Evolutionary conservation across 64 coral and sea anemone genomes (phyloP).

Genomic region (Anthopleura sola): DNA sequence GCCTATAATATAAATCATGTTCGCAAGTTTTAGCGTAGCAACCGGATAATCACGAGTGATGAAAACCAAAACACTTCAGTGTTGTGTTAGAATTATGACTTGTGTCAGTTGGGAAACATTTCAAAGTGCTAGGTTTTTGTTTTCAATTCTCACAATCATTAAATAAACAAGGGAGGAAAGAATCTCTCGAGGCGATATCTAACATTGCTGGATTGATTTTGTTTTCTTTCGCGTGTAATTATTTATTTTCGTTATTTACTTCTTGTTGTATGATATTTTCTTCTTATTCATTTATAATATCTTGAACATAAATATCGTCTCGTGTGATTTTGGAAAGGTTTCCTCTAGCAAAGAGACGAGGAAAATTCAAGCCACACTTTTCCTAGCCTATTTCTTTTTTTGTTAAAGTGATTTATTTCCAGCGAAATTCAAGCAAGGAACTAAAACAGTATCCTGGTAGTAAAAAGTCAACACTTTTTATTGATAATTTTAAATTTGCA

Average conservation of each 20-base stretch:
- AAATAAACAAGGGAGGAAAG: not conserved
- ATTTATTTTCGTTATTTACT: not conserved
- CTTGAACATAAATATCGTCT: not conserved
- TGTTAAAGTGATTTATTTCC: not conserved
- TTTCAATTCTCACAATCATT: not conserved
- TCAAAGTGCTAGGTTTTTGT: not conserved
- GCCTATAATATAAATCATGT: not conserved
- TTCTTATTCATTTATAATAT: not conserved
- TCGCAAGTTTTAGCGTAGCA: not conserved
- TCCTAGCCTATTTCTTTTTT: not conserved
- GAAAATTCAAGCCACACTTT: not conserved
- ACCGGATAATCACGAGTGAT: conserved; percentile 2
- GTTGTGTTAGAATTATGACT: not conserved
- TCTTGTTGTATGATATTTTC: not conserved
- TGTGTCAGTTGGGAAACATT: not conserved
- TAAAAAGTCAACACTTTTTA: conserved; percentile 14
- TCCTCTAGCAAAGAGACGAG: not conserved
- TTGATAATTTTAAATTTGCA: conserved; percentile 19
- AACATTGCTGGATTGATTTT: not conserved
- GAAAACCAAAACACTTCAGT: not conserved
- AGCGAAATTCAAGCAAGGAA: not conserved
- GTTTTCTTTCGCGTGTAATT: not conserved
- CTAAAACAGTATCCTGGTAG: not conserved
- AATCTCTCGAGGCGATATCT: not conserved
- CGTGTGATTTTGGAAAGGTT: not conserved